Base-by-base conservation (phyloP, 2,113 vertebrate species). In the Stigmatopora argus region DNA sequence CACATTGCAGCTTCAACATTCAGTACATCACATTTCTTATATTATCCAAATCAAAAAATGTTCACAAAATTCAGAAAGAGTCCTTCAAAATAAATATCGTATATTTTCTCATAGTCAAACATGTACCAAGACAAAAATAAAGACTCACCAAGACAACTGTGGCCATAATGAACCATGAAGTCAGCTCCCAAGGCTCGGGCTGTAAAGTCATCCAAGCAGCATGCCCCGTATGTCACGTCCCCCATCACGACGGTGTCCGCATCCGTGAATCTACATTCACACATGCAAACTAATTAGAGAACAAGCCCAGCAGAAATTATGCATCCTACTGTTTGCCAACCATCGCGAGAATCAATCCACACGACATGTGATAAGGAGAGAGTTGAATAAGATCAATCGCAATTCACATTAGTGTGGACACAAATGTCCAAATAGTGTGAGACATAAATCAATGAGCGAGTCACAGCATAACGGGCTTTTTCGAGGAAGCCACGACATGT, bases 101-200 rank as follows among this genome's bases (percentile, higher is more conserved):
- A 17, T 15, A 48, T 48, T 48, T 14, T 17, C 15, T 5, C 15
- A 6, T 15, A 48, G 4, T 48, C 46, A 48, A 48, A 48, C 15
- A 17, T 21, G 65, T 61, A 70, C 44, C 26, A 31, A 44, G 18
- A 8, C 19, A 65, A 1, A 26, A 64, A 23, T 67, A 68, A 18
- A 38, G 11, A 92, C 92, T 82, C 88, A 99, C 96, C 91, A 5
- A 99, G 92, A 77, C 97, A 99, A 73, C 96, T 98, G 92, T 99
- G 97, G 57, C 96, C 96, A 0, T 99, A 99, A 89, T 99, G 97
- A 77, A 99, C 95, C 92, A 99, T 87, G 89, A 99, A 98, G 84
- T 99, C 96, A 0, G 94, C 96, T 23, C 95, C 96, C 69, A 99
- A 87, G 55, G 97, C 95, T 18, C 93, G 87, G 26, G 96, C 95